These are phyloP conservation scores for Dicrurus megarhynchus DNA, from an alignment of 2,113 vertebrate species.

Conservation along the genomic window DNA sequence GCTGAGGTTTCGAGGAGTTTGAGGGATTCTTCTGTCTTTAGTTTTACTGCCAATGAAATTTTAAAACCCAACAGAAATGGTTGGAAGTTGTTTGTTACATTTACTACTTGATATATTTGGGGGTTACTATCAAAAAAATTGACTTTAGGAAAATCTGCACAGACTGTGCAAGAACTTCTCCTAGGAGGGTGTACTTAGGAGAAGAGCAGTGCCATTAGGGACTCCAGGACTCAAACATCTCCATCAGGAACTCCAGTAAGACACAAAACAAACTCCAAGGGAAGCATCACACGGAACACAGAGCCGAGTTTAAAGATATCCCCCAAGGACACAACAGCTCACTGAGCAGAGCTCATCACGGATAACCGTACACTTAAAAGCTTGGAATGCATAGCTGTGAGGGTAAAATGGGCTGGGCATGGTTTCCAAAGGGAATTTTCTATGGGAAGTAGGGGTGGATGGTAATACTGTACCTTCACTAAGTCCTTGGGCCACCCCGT, in stretches of 20 bases:
- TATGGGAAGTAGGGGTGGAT: constrained; percentile 14
- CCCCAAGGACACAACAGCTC: neutral
- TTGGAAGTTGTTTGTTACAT: neutral
- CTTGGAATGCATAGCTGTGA: neutral
- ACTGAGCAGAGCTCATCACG: neutral
- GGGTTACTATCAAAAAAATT: neutral
- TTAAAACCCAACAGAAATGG: neutral
- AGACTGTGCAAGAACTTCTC: neutral
- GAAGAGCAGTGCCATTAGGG: neutral
- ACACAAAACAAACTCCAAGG: neutral
- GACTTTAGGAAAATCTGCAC: neutral
- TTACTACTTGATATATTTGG: neutral
- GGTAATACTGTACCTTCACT: constrained; percentile 87
- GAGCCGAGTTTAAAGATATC: neutral
- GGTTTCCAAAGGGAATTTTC: constrained; percentile 32
- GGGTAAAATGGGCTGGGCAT: neutral
- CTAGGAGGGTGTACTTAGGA: neutral
- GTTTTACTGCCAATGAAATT: neutral
- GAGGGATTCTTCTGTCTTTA: neutral
- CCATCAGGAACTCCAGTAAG: neutral
- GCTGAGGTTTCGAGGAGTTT: neutral
- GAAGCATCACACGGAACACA: neutral
- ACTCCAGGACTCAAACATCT: neutral
- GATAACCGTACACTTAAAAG: neutral
- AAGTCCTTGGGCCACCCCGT: constrained; percentile 99